Percentiles rank a stretch among this genome's conserved stretches.
phyloP scores from a whole-genome alignment of 2,113 vertebrate species.

The Apaloderma vittatum region DNA sequence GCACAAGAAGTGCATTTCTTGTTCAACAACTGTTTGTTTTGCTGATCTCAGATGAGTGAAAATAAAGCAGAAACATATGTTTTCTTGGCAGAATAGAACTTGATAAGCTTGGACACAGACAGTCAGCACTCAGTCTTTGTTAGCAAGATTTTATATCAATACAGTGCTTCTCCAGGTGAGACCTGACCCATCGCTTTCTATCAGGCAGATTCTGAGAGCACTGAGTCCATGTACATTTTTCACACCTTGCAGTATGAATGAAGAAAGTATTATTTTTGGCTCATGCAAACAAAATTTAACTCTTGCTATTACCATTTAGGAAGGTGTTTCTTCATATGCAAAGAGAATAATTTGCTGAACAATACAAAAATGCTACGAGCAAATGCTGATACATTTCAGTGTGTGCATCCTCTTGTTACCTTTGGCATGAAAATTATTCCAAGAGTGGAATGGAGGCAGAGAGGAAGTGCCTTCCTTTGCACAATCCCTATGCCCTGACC shows the following conservation, averaged over 20 bases:
- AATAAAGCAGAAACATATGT: background rate
- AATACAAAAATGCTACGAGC: background rate
- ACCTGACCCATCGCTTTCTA: background rate
- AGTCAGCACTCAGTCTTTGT: background rate
- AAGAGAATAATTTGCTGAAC: background rate
- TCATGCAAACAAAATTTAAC: background rate
- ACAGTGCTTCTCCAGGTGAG: background rate
- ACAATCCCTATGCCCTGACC: background rate
- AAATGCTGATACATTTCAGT: background rate
- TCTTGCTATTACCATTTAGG: background rate
- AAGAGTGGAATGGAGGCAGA: conserved; percentile 3
- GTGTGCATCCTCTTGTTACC: conserved; percentile 11
- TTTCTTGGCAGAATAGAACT: background rate
- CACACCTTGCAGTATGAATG: background rate
- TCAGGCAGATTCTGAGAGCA: background rate
- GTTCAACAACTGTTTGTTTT: background rate
- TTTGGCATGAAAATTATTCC: conserved; percentile 7
- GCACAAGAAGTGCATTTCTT: background rate
- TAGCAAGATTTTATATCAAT: background rate
- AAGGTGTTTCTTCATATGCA: background rate
- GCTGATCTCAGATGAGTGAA: background rate
- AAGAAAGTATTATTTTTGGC: background rate
- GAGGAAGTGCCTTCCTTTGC: background rate
- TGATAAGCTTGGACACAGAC: background rate
- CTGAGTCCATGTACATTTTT: background rate